Conservation (phyloP, 2,797 vertebrate species). For the Danio albolineatus region DNA sequence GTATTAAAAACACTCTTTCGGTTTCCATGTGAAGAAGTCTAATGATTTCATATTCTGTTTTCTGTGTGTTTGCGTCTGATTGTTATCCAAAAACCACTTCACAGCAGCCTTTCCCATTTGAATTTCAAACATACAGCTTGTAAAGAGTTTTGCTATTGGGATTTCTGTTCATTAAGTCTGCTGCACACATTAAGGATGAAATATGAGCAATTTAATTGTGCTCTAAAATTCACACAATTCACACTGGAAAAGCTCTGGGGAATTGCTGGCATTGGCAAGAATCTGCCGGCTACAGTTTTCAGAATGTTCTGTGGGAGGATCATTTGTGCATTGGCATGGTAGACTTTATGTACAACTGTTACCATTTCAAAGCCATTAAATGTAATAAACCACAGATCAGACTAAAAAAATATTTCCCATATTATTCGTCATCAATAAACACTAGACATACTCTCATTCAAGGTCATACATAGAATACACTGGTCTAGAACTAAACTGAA, state of each 20-base stretch:
- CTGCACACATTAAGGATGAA: slow-evolving; percentile 53
- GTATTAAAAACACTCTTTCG: background rate
- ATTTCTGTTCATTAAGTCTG: slow-evolving; percentile 55
- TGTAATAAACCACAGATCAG: slow-evolving; percentile 4
- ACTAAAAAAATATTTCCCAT: background rate
- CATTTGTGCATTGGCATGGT: slow-evolving; percentile 3
- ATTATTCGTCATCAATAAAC: too few relatives aligned
- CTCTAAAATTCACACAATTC: slow-evolving; percentile 31
- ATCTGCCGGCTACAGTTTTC: slow-evolving; percentile 1
- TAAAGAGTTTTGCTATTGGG: slow-evolving; percentile 54
- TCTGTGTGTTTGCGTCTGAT: slow-evolving; percentile 15
- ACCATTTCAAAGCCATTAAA: slow-evolving; percentile 5
- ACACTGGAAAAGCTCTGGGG: slow-evolving; percentile 24
- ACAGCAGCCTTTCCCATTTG: slow-evolving; percentile 55
- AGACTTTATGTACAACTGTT: slow-evolving; percentile 20
- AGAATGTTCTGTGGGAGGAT: slow-evolving; percentile 25
- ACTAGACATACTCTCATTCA: too few relatives aligned
- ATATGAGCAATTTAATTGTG: slow-evolving; percentile 50
- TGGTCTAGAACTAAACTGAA: too few relatives aligned
- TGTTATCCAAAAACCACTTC: slow-evolving; percentile 56
- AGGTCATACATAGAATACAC: too few relatives aligned
- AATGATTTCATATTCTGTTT: slow-evolving; percentile 30
- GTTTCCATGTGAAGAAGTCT: slow-evolving; percentile 16
- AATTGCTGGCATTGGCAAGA: slow-evolving; percentile 25
- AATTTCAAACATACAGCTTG: slow-evolving; percentile 52